Conservation (phyloP, 2,888 invertebrate species). For the Nomada lathburiana region DNA sequence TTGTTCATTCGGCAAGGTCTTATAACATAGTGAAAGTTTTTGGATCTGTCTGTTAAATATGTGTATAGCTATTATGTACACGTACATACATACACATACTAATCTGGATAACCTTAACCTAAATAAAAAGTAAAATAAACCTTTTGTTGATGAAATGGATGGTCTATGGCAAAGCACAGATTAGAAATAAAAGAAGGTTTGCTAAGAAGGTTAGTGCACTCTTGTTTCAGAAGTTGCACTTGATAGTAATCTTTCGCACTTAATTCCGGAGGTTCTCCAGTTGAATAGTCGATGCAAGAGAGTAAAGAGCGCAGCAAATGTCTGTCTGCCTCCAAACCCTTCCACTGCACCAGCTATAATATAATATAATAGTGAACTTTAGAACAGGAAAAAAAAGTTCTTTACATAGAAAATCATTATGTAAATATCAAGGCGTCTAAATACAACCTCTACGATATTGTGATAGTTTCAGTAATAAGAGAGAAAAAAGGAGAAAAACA, state of each 20-base stretch:
- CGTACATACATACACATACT: background rate
- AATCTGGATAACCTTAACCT: slow-evolving; percentile 44
- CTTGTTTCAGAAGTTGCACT: slow-evolving; percentile 91
- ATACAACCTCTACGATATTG: slow-evolving; percentile 16
- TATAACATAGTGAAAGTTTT: background rate
- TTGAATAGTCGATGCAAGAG: slow-evolving; percentile 93
- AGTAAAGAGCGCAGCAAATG: slow-evolving; percentile 98
- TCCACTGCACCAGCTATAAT: slow-evolving; percentile 93
- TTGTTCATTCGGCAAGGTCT: background rate
- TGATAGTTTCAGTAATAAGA: slow-evolving; percentile 32
- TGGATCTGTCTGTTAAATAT: background rate
- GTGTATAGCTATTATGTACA: background rate
- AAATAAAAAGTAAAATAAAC: slow-evolving; percentile 81
- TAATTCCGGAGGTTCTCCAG: slow-evolving; percentile 86
- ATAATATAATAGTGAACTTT: slow-evolving; percentile 73
- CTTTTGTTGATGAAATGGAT: slow-evolving; percentile 91
- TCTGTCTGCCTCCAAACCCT: slow-evolving; percentile 98
- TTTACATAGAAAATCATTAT: slow-evolving; percentile 23
- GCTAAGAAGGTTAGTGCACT: slow-evolving; percentile 91
- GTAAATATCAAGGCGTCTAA: slow-evolving; percentile 23
- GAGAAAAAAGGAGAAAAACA: slow-evolving; percentile 4
- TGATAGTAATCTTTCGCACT: slow-evolving; percentile 86
- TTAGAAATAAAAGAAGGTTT: slow-evolving; percentile 95
- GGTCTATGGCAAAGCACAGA: slow-evolving; percentile 95
- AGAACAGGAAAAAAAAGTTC: slow-evolving; percentile 24